These are phyloP conservation scores for Lutjanus erythropterus DNA, from an alignment of 2,113 vertebrate genomes.

Conservation along the genomic window DNA sequence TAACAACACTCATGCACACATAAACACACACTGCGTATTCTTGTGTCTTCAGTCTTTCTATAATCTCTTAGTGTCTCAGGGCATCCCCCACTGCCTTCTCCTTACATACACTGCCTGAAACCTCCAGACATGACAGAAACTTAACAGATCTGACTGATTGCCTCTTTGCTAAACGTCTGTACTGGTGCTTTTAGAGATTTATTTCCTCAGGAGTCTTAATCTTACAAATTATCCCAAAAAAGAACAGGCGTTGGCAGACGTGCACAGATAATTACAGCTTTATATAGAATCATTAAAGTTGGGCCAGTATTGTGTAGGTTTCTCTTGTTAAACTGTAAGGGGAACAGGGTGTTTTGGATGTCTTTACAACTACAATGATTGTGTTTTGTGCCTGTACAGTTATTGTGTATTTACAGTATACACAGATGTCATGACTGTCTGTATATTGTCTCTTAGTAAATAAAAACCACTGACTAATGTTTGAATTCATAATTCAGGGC, in stretches of 20 bases:
- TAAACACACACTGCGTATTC: conserved; percentile 26
- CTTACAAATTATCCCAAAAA: background rate
- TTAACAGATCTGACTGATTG: conserved; percentile 4
- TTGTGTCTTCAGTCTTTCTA: conserved; percentile 39
- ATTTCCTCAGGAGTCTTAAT: conserved; percentile 54
- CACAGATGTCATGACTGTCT: conserved; percentile 45
- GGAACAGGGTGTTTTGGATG: conserved; percentile 52
- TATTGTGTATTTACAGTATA: conserved; percentile 58
- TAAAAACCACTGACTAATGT: conserved; percentile 71
- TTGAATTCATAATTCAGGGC: conserved; percentile 44
- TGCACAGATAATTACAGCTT: background rate
- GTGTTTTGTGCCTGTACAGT: conserved; percentile 60
- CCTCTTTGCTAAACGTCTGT: conserved; percentile 29
- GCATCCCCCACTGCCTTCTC: conserved; percentile 61
- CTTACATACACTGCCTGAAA: conserved; percentile 57
- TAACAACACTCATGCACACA: conserved; percentile 22
- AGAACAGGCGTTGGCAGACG: conserved; percentile 4
- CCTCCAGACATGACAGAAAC: conserved; percentile 20
- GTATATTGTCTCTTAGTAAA: conserved; percentile 60
- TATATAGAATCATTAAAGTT: background rate
- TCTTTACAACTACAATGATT: conserved; percentile 48
- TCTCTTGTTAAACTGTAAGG: conserved; percentile 37
- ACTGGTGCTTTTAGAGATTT: conserved; percentile 59
- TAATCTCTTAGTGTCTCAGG: conserved; percentile 65
- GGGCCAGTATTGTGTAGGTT: conserved; percentile 49